Evolutionary conservation across 2,888 invertebrate genomes (phyloP), one percentile per base, ranked within the genome.

Genomic region (Ophonus ardosiacus): DNA sequence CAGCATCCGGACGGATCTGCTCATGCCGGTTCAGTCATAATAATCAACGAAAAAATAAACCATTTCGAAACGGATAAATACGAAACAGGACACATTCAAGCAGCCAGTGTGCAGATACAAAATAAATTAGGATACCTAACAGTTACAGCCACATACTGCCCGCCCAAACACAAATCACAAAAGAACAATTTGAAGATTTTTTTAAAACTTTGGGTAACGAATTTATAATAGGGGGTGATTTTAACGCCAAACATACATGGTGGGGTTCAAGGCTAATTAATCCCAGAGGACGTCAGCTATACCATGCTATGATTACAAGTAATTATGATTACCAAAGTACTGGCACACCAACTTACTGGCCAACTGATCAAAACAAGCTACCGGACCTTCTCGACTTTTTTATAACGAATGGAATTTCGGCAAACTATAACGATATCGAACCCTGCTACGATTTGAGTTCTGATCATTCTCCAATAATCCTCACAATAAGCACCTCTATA

Each of bases 351-450:
- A 17, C 31, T 5, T 68, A 68, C 17, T 68, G 40, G 68, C 68
- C 74, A 40, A 65, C 84, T 38, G 85, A 57, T 78, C 57, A 31
- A 61, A 74, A 74, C 17, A 78, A 78, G 51, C 38, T 51, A 7
- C 78, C 51, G 15, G 71, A 71, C 24, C 17, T 21, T 8, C 71
- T 71, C 6, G 71, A 71, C 31, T 71, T 88, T 63, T 87, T 86
- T 63, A 84, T 88, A 2, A 78, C 86, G 0, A 86, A 87, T 59
- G 85, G 83, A 7, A 84, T 71, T 8, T 71, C 71, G 24, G 7
- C 71, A 71, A 31, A 71, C n/a, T 71, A 71, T 40, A 40, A 13
- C n/a, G 71, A 71, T 40, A 31, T 71, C 17, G 31, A 31, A 71
- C 8, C 24, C 2, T 8, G 40, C 31, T 38, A 24, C 31, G 24